Evolutionary conservation across 2,113 vertebrate species (phyloP), one percentile per base, ranked within the genome.

Genomic region (Tyto alba): DNA sequence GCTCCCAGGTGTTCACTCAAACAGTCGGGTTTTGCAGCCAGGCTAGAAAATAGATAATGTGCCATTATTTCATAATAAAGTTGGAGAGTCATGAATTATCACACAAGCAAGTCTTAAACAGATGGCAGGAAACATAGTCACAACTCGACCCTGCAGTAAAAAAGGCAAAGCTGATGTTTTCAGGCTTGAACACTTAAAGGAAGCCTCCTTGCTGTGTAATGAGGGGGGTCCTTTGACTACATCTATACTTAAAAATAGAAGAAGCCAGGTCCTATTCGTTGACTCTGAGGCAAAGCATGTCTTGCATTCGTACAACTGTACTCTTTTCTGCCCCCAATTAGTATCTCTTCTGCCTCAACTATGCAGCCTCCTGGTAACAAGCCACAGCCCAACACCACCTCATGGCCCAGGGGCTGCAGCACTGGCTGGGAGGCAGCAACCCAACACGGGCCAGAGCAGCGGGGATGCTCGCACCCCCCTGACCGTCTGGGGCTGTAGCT

Each of bases 11-110:
- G 73, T 74, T 90, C 4, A 0, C 11, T 75, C 52, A 93, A 96
- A 84, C 19, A 86, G 53, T 17, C 57, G 40, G 40, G 26, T 43
- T 90, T 89, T 82, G 22, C 72, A 93, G 85, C 38, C 63, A 84
- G 21, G 76, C 83, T 93, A 93, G 77, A 89, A 90, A 93, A 94
- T 9, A 94, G 86, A 92, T 59, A 88, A 67, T 22, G 23, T n/a
- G 47, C 41, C 41, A 72, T 88, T 88, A 94, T 92, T 96, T 75
- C 36, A 67, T 78, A 90, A 75, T 19, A 48, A 52, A 86, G 9
- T 25, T 38, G 23, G 45, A 91, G 26, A 87, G 29, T 53, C n/a
- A 48, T 48, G 11, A 85, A 93, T 84, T 85, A 80, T 18, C 74
- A 83, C 52, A 83, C 19, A 68, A 77, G 64, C 47, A 66, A 72